Percentiles rank a stretch among this genome's conserved stretches.
phyloP scores from a whole-genome alignment of 2,113 vertebrate species.

The Hyperopisus bebe region DNA sequence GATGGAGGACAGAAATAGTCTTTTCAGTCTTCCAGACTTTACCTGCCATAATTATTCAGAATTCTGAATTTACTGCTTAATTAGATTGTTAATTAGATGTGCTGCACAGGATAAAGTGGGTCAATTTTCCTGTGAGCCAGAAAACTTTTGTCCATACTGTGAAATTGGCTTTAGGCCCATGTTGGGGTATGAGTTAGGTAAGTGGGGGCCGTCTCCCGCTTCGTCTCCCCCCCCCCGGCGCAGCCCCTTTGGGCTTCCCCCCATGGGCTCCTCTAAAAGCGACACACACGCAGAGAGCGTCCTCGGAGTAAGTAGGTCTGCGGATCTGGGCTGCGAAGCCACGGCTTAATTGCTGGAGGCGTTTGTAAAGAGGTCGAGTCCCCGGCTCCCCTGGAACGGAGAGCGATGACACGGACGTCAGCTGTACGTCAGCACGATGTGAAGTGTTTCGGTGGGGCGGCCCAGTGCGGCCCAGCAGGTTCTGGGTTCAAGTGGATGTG shows the following conservation, averaged over 20 bases:
- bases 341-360: constrained; percentile 22
- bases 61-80: neutral
- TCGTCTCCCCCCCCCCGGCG: neutral
- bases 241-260: neutral
- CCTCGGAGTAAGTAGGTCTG: constrained; percentile 31
- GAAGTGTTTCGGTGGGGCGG: neutral
- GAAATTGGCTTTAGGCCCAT: neutral
- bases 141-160: neutral
- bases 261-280: neutral
- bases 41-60: neutral
- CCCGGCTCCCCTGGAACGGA: neutral
- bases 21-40: neutral
- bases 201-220: neutral
- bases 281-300: constrained; percentile 17
- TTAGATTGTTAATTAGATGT: neutral
- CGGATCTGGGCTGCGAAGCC: constrained; percentile 27
- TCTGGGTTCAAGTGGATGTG: neutral
- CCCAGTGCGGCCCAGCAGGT: neutral
- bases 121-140: neutral
- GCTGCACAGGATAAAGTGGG: neutral
- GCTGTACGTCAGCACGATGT: neutral
- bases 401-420: neutral
- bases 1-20: neutral
- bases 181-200: neutral
- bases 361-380: constrained; percentile 12